A percentile compares a stretch with the other conserved stretches of the same genome.
Conservation (phyloP, 2,113 vertebrate genomes). For the Grammomys surdaster region DNA sequence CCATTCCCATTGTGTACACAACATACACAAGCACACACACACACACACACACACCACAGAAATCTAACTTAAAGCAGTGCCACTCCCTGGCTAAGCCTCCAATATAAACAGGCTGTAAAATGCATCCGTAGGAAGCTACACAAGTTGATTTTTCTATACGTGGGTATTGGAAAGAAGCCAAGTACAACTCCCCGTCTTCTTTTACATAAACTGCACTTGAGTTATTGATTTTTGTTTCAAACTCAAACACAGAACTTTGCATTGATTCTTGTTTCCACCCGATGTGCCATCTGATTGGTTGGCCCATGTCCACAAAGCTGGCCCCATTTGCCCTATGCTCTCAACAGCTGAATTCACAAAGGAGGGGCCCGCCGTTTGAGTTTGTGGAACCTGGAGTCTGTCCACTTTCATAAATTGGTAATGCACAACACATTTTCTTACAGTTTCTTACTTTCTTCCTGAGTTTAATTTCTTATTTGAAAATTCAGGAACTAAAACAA, state of each 20-base stretch:
- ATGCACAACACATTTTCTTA: conserved; percentile 65
- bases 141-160: conserved; percentile 60
- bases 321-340: neutral
- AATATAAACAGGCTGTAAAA: conserved; percentile 68
- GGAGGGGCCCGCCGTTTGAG: neutral
- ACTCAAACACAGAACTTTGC: conserved; percentile 56
- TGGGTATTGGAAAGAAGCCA: conserved; percentile 68
- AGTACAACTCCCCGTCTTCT: conserved; percentile 64
- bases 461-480: conserved; percentile 37
- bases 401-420: conserved; percentile 47
- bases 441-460: conserved; percentile 29
- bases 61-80: conserved; percentile 60
- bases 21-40: neutral
- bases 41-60: conserved; percentile 13
- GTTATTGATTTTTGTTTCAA: conserved; percentile 60
- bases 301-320: neutral
- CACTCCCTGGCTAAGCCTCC: conserved; percentile 57
- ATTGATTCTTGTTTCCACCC: conserved; percentile 62
- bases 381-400: neutral
- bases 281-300: conserved; percentile 15
- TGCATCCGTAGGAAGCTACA: conserved; percentile 41
- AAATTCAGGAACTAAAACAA: neutral
- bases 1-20: neutral
- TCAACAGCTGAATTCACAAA: conserved; percentile 65
- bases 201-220: conserved; percentile 65